phyloP scores from a whole-genome alignment of 2,888 invertebrate genomes.

The Acleris cristana region DNA sequence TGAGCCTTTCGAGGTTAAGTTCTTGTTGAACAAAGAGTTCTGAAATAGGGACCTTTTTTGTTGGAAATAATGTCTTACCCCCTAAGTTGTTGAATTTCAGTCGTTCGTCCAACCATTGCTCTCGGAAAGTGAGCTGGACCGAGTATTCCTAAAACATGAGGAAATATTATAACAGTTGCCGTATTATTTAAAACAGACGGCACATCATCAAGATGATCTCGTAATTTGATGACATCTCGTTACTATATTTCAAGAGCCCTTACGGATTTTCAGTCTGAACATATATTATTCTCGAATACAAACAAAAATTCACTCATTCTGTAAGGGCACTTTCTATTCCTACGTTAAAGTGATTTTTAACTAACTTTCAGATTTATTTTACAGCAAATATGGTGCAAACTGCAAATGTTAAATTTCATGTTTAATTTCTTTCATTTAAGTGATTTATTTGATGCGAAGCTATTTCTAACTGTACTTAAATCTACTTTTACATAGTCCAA shows the following conservation, averaged over 20 bases:
- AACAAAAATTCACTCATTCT: neutral
- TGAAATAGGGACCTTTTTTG: neutral
- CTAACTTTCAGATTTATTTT: neutral
- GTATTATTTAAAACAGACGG: neutral
- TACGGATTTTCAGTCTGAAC: neutral
- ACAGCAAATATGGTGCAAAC: slow-evolving; percentile 25
- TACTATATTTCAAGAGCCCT: neutral
- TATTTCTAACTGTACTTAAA: slow-evolving; percentile 43
- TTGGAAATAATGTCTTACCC: slow-evolving; percentile 80
- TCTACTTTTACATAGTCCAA: slow-evolving; percentile 32
- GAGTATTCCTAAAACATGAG: slow-evolving; percentile 94
- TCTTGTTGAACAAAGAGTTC: no score
- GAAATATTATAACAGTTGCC: slow-evolving; percentile 28
- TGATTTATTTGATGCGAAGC: slow-evolving; percentile 47
- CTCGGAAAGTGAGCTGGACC: slow-evolving; percentile 98
- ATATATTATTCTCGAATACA: no score
- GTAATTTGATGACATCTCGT: neutral
- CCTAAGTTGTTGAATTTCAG: slow-evolving; percentile 94
- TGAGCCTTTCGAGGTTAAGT: no score
- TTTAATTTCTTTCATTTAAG: slow-evolving; percentile 4
- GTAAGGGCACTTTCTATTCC: neutral
- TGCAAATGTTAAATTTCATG: slow-evolving; percentile 16
- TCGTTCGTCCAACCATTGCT: slow-evolving; percentile 98
- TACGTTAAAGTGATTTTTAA: neutral
- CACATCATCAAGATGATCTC: neutral